Conservation (phyloP, 2,888 invertebrate species). For the Trisateles emortualis region DNA sequence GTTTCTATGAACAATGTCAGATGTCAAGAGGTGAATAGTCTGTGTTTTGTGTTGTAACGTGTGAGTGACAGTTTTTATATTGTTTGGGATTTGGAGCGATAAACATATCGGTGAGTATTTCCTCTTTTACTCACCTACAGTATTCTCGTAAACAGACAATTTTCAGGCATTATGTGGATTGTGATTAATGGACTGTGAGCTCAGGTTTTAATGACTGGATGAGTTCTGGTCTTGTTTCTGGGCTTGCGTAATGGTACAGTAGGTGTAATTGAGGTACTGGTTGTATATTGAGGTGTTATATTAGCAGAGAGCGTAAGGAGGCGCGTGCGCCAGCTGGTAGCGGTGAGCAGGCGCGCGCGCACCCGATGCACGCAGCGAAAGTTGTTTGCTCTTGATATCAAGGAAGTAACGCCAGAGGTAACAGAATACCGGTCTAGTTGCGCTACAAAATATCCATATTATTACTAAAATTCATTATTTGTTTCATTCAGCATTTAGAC, state of each 20-base stretch:
- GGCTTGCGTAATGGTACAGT: constrained; percentile 66
- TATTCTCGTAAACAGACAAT: constrained; percentile 42
- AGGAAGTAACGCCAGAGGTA: constrained; percentile 70
- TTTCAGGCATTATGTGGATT: constrained; percentile 53
- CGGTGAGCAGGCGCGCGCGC: constrained; percentile 51
- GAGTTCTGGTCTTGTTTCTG: constrained; percentile 44
- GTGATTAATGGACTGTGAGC: constrained; percentile 29
- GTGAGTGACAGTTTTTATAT: constrained; percentile 83
- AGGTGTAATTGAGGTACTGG: constrained; percentile 45
- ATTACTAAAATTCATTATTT: neutral
- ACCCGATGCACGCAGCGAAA: constrained; percentile 65
- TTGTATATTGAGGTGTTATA: constrained; percentile 33
- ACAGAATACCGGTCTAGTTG: constrained; percentile 62
- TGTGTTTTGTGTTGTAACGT: constrained; percentile 81
- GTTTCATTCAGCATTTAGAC: neutral
- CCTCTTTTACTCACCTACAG: constrained; percentile 56
- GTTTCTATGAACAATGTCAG: constrained; percentile 77
- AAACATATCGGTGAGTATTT: constrained; percentile 82
- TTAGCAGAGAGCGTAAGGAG: constrained; percentile 41
- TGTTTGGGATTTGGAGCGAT: constrained; percentile 83
- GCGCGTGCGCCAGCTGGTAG: constrained; percentile 51
- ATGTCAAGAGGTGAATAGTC: constrained; percentile 85
- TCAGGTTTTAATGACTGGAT: constrained; percentile 40
- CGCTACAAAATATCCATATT: constrained; percentile 41
- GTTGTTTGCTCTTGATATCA: constrained; percentile 80